Base-by-base conservation (phyloP, 2,113 vertebrate genomes). In the Tyrannus savana region DNA sequence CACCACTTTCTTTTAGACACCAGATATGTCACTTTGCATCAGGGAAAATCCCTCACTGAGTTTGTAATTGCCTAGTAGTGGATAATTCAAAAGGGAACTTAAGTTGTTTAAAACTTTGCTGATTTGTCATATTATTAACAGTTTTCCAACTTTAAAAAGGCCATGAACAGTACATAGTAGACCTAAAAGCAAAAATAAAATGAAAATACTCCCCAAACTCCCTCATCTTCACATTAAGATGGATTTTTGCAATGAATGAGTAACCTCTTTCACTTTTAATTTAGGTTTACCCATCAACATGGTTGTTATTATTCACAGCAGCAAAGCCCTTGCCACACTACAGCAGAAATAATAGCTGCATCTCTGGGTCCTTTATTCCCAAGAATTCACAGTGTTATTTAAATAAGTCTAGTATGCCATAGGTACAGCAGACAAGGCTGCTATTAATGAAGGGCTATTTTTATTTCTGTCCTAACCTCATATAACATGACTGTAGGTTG, bases 181-280 rank as follows among this genome's bases (percentile, higher is more conserved):
- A 14, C 19, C 72, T 93, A 75, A 80, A 77, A 75, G 62, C 46
- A 95, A 89, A 96, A 85, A 73, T 5, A 60, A 69, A 91, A 90
- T 64, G 3, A 21, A 76, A 93, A 91, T 69, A 12, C 14, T 76
- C 24, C 67, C 35, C 46, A 53, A 39, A 80, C 4, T n/a, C 55
- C 59, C 73, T 84, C 37, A 71, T 88, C 56, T 67, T 84, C 80
- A 80, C 46, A 72, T 89, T 72, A 81, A 77, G 82, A 85, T 78
- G 66, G 78, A 90, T 82, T 94, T 95, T 89, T 94, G 69, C 44
- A 55, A 59, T 89, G 80, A 96, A 87, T 63, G 64, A 94, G 89
- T 84, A 95, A 87, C 75, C 53, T 76, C 72, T 94, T 96, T 95
- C 93, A 94, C 89, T 89, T 96, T 85, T 89, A 80, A 97, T 96